A percentile compares a stretch with the other conserved stretches of the same genome.
phyloP scores from a whole-genome alignment of 23 tunicate genomes.

The Ascidia mentula region DNA sequence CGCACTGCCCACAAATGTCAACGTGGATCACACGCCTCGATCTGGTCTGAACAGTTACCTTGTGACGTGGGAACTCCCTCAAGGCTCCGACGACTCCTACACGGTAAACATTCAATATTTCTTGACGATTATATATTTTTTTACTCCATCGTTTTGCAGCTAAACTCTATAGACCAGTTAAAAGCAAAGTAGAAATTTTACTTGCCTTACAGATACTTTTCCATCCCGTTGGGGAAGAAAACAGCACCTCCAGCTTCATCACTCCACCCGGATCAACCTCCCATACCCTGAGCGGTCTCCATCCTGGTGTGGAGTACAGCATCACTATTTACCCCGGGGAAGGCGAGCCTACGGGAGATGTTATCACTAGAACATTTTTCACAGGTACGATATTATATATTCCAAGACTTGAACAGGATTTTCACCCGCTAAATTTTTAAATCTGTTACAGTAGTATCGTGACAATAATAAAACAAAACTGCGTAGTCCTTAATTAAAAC shows the following conservation, averaged over 20 bases:
- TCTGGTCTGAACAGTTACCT: constrained; percentile 11
- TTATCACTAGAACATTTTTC: neutral
- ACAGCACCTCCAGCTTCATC: neutral
- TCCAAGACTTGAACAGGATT: too few relatives aligned
- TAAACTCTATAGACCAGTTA: neutral
- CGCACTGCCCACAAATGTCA: neutral
- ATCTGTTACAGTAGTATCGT: too few relatives aligned
- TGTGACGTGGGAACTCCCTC: constrained; percentile 30
- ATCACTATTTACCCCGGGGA: constrained; percentile 10
- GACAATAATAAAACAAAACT: too few relatives aligned
- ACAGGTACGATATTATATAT: too few relatives aligned
- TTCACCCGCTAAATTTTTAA: too few relatives aligned
- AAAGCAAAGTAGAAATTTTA: neutral
- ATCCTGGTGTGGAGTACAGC: constrained; percentile 24
- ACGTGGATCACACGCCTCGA: constrained; percentile 19
- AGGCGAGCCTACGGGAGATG: too few relatives aligned
- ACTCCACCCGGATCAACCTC: constrained; percentile 18
- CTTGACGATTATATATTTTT: neutral
- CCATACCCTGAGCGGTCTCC: constrained; percentile 4
- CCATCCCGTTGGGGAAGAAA: constrained; percentile 20
- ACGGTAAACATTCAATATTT: constrained; percentile 15
- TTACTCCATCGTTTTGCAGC: neutral
- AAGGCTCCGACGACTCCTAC: constrained; percentile 20
- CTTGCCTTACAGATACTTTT: constrained; percentile 6
- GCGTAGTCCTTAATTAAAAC: too few relatives aligned